Conservation (phyloP, 2,797 vertebrate species). For the Furcifer pardalis region DNA sequence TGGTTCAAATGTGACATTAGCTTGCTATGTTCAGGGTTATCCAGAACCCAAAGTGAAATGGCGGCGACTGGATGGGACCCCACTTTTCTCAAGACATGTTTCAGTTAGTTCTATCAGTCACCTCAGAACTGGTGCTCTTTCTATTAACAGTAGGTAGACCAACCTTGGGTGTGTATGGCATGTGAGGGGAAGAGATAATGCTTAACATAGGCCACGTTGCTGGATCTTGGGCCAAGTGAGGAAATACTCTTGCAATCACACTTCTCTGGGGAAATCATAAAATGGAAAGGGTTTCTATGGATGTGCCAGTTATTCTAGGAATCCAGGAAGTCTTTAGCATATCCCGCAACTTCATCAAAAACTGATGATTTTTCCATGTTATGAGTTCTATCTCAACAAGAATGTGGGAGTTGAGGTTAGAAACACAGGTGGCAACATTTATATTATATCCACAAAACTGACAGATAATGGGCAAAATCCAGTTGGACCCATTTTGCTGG, state of each 20-base stretch:
- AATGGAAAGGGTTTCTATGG: not conserved
- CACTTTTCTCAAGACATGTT: slow-evolving; percentile 78
- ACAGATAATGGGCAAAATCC: too few relatives aligned
- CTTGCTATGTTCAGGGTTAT: slow-evolving; percentile 85
- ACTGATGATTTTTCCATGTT: not conserved
- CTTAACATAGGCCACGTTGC: too few relatives aligned
- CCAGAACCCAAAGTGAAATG: slow-evolving; percentile 90
- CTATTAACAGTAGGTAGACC: slow-evolving; percentile 85
- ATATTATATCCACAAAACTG: not conserved
- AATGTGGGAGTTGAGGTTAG: not conserved
- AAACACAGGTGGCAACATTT: not conserved
- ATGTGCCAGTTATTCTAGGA: not conserved
- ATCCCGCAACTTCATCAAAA: not conserved
- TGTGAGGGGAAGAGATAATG: not conserved
- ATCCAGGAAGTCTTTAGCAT: not conserved
- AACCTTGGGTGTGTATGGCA: not conserved
- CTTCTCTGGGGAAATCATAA: not conserved
- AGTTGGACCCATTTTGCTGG: too few relatives aligned
- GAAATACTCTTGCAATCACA: not conserved
- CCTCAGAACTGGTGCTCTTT: slow-evolving; percentile 81
- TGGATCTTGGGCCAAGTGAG: not conserved
- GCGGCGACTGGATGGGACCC: slow-evolving; percentile 80
- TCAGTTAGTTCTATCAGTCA: slow-evolving; percentile 79
- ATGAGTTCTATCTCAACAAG: not conserved
- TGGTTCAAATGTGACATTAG: slow-evolving; percentile 85